Conservation (phyloP, 2,888 invertebrate genomes). For the Steinernema hermaphroditum region DNA sequence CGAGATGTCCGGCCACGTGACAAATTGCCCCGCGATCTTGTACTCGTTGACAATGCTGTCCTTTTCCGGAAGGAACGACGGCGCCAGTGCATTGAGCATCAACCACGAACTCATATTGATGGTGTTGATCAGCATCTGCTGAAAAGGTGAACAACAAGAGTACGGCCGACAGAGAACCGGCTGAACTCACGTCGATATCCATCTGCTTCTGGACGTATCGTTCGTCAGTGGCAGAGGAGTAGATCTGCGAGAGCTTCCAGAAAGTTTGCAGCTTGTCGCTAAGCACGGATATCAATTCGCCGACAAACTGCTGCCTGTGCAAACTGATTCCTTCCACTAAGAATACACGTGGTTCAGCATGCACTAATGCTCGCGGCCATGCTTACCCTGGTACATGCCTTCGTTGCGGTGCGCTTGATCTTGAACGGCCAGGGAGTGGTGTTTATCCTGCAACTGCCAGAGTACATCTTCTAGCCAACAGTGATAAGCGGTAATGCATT, state of each 20-base stretch:
- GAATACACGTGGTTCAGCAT: background rate
- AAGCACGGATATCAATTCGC: constrained; percentile 79
- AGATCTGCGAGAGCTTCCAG: constrained; percentile 91
- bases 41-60: constrained; percentile 42
- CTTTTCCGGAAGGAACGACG: constrained; percentile 53
- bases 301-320: constrained; percentile 72
- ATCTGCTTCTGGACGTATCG: constrained; percentile 69
- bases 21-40: constrained; percentile 53
- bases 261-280: constrained; percentile 82
- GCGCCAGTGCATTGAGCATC: constrained; percentile 63
- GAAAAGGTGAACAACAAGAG: too few relatives aligned
- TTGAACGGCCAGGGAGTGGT: constrained; percentile 34
- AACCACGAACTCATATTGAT: constrained; percentile 65
- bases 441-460: constrained; percentile 71
- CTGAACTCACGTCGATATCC: constrained; percentile 59
- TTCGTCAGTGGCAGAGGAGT: constrained; percentile 80
- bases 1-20: constrained; percentile 56
- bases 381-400: constrained; percentile 66
- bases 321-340: constrained; percentile 19
- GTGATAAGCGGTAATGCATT: constrained; percentile 83
- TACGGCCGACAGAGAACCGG: too few relatives aligned
- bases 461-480: constrained; percentile 78
- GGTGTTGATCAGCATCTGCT: constrained; percentile 64
- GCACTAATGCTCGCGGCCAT: too few relatives aligned
- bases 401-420: constrained; percentile 68